Conservation (phyloP, 2,113 vertebrate genomes). For the Crocuta crocuta region DNA sequence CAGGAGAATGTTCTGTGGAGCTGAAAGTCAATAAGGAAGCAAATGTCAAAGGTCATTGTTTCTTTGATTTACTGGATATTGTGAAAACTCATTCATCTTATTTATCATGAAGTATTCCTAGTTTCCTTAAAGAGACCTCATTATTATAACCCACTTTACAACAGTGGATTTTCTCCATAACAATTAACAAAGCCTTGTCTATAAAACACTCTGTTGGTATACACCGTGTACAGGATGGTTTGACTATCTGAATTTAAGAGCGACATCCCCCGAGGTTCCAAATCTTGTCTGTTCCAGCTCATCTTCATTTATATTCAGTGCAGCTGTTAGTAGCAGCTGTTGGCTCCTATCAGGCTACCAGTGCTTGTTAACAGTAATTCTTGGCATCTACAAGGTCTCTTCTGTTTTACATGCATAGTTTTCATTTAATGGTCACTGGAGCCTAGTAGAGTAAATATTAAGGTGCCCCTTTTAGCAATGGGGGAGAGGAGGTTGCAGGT, state of each 20-base stretch:
- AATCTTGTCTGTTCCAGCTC: too few species aligned
- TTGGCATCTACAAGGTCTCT: not conserved
- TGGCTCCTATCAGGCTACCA: too few species aligned
- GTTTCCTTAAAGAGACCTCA: not conserved
- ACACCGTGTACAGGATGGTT: fast-evolving
- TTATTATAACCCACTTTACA: not conserved
- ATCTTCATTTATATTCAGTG: not conserved
- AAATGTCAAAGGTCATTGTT: not conserved
- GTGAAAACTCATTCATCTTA: not conserved
- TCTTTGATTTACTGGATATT: not conserved
- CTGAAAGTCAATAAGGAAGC: not conserved
- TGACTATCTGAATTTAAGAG: not conserved
- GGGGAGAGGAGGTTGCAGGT: too few species aligned
- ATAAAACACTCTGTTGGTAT: not conserved
- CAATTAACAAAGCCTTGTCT: not conserved
- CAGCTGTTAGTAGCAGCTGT: not conserved
- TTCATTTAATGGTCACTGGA: not conserved
- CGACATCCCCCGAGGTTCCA: not conserved
- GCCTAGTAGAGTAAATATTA: too few species aligned
- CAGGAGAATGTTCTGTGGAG: not conserved
- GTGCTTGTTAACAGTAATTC: not conserved
- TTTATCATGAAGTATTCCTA: not conserved
- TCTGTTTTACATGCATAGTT: not conserved
- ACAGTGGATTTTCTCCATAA: not conserved
- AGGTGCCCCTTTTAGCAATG: not conserved